phyloP scores from a whole-genome alignment of 2,113 vertebrate genomes.

The Turdus rufiventris region DNA sequence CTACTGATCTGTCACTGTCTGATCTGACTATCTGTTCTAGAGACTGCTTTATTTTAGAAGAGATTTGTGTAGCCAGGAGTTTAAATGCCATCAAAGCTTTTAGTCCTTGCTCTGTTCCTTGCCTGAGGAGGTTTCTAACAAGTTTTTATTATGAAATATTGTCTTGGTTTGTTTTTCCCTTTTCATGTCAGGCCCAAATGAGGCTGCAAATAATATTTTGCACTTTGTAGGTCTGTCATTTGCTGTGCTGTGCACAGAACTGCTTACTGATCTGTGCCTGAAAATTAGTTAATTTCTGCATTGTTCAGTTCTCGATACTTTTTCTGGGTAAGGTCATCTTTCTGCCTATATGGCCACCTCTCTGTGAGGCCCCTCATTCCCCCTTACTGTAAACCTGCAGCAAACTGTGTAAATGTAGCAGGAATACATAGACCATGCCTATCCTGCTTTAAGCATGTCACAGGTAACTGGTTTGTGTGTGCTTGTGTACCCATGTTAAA shows the following conservation, averaged over 20 bases:
- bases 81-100: constrained; percentile 25
- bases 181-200: not conserved
- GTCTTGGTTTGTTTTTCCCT: not conserved
- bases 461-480: not conserved
- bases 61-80: constrained; percentile 33
- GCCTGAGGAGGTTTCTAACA: constrained; percentile 29
- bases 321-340: not conserved
- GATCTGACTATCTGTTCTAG: constrained; percentile 13
- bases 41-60: constrained; percentile 31
- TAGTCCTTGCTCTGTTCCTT: not conserved
- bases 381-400: not conserved
- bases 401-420: not conserved
- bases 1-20: constrained; percentile 22
- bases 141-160: constrained; percentile 4
- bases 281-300: not conserved
- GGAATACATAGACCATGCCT: not conserved
- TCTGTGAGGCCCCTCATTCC: not conserved
- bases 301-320: not conserved
- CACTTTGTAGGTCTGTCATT: not conserved
- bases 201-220: not conserved
- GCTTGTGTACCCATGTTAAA: not conserved
- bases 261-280: not conserved
- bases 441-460: not conserved
- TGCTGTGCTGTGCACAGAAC: not conserved
- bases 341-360: not conserved